Evolutionary conservation across 2,888 invertebrate genomes (phyloP).

Genomic region (Agrenia bidenticulata): DNA sequence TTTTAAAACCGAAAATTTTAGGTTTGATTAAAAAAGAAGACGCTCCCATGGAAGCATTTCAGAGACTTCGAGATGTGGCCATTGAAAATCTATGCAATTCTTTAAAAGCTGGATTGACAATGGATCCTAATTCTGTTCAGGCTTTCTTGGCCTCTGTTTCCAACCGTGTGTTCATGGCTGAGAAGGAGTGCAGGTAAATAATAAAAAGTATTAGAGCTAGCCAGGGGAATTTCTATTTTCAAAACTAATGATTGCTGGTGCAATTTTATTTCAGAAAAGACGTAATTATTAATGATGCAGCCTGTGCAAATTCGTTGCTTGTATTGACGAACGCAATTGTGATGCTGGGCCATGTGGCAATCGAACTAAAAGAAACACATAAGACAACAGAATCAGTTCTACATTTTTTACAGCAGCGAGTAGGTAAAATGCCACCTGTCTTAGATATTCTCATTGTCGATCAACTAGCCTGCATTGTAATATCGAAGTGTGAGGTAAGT

Average conservation of each 20-base stretch:
- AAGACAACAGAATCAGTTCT: conserved; percentile 93
- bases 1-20: background rate
- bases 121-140: conserved; percentile 90
- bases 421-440: conserved; percentile 88
- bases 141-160: conserved; percentile 95
- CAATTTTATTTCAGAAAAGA: conserved; percentile 28
- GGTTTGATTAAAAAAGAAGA: conserved; percentile 25
- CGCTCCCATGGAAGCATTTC: conserved; percentile 46
- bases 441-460: conserved; percentile 94
- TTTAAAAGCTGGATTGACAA: conserved; percentile 80
- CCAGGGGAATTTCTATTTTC: background rate
- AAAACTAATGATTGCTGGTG: background rate
- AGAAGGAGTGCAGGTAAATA: conserved; percentile 68
- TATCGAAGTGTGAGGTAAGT: conserved; percentile 82
- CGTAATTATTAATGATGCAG: conserved; percentile 28
- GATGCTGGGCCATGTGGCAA: conserved; percentile 95
- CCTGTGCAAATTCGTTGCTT: conserved; percentile 59
- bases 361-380: conserved; percentile 86
- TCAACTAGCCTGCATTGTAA: conserved; percentile 96
- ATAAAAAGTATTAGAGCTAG: background rate
- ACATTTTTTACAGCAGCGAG: conserved; percentile 92
- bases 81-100: conserved; percentile 95
- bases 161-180: conserved; percentile 89
- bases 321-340: conserved; percentile 96
- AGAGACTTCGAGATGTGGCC: conserved; percentile 88